Evolutionary conservation across 2,113 vertebrate species (phyloP).

Genomic region (Rattus norvegicus): GRCr8 NC_086019.1:126834001-126834500

Average conservation of each 20-base stretch:
- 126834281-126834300: background rate
- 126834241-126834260: background rate
- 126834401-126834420: background rate
- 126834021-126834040: background rate
- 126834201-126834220: background rate
- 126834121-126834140: background rate
- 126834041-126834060: too few relatives aligned
- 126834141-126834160: background rate
- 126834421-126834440: background rate
- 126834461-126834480: background rate
- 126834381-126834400: fast-evolving
- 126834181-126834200: too few relatives aligned
- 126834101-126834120: background rate
- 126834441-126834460: background rate
- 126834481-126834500: background rate
- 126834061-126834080: background rate
- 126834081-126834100: background rate
- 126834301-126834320: too few relatives aligned
- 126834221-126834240: background rate
- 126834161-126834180: background rate
- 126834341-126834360: background rate
- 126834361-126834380: background rate
- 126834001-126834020: too few relatives aligned
- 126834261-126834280: background rate
- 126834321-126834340: background rate